These are phyloP conservation scores for Cyprinus carpio DNA, from an alignment of 2,113 vertebrate genomes.

Conservation along the genomic window DNA sequence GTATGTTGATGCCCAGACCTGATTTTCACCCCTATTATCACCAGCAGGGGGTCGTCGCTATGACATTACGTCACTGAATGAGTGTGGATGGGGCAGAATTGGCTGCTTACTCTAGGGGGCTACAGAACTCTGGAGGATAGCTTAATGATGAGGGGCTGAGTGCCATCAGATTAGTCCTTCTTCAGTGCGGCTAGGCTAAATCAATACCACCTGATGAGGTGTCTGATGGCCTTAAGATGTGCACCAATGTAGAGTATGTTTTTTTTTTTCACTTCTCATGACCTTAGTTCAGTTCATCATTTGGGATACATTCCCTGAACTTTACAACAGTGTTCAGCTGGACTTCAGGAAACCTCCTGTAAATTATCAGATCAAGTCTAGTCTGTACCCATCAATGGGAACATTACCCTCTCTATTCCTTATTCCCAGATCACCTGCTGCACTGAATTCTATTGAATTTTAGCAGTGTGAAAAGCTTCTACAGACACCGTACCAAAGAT, in stretches of 20 bases:
- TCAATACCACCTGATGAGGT: conserved; percentile 80
- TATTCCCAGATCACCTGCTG: conserved; percentile 45
- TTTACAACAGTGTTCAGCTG: neutral
- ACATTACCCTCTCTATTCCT: conserved; percentile 36
- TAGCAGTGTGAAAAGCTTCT: conserved; percentile 36
- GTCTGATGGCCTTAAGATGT: conserved; percentile 74
- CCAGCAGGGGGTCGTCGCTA: conserved; percentile 71
- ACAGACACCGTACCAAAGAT: conserved; percentile 30
- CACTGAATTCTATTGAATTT: conserved; percentile 35
- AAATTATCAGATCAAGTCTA: conserved; percentile 32
- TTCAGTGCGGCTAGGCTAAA: conserved; percentile 66
- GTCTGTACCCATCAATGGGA: conserved; percentile 27
- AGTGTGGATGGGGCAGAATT: conserved; percentile 58
- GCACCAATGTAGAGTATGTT: conserved; percentile 78
- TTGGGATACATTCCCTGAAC: neutral
- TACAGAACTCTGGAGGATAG: conserved; percentile 58
- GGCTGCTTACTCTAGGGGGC: conserved; percentile 65
- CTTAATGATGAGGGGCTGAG: conserved; percentile 70
- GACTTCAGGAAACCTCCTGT: neutral
- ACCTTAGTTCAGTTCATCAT: neutral
- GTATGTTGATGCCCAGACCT: conserved; percentile 72
- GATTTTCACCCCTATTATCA: conserved; percentile 77
- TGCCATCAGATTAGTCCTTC: conserved; percentile 65
- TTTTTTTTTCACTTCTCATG: conserved; percentile 47
- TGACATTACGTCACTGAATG: conserved; percentile 67